These are phyloP conservation scores for Sesia apiformis DNA, from an alignment of 2,888 invertebrate genomes.

Conservation along the genomic window DNA sequence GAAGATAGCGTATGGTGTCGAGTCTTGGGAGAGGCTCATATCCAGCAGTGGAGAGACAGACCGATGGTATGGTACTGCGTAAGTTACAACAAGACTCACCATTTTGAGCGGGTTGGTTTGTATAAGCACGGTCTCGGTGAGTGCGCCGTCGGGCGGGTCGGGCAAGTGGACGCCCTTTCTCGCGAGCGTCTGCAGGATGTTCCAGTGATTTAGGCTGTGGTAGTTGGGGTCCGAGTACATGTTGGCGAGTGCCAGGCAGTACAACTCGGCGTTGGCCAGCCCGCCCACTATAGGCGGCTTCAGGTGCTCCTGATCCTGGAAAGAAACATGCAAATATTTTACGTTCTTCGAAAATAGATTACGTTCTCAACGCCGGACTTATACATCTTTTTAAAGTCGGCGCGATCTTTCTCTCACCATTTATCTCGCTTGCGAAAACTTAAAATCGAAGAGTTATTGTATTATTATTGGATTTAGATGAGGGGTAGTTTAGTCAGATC, in stretches of 20 bases:
- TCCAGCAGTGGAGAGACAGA: too few relatives aligned
- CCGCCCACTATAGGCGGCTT: conserved; percentile 94
- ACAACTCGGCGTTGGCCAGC: conserved; percentile 94
- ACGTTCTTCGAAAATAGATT: too few relatives aligned
- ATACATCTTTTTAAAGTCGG: conserved; percentile 10
- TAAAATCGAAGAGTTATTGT: conserved; percentile 6
- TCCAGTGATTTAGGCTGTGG: conserved; percentile 96
- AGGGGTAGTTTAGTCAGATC: too few relatives aligned
- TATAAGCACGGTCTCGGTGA: conserved; percentile 96
- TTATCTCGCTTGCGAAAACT: too few relatives aligned
- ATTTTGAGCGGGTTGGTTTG: conserved; percentile 96
- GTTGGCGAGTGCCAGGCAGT: conserved; percentile 94
- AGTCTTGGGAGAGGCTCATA: too few relatives aligned
- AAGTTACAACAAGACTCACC: conserved; percentile 65
- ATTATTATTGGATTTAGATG: too few relatives aligned
- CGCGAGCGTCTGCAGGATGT: conserved; percentile 93
- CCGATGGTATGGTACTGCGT: too few relatives aligned
- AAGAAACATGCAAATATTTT: conserved; percentile 16
- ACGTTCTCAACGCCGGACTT: too few relatives aligned
- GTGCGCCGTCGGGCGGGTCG: conserved; percentile 88
- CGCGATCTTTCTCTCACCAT: conserved; percentile 1
- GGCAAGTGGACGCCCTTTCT: conserved; percentile 92
- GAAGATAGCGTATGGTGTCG: too few relatives aligned
- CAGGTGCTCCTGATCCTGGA: conserved; percentile 91
- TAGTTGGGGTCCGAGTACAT: conserved; percentile 97